These are phyloP conservation scores for Metellina segmentata DNA, from an alignment of 2,888 invertebrate species.

Conservation along the genomic window DNA sequence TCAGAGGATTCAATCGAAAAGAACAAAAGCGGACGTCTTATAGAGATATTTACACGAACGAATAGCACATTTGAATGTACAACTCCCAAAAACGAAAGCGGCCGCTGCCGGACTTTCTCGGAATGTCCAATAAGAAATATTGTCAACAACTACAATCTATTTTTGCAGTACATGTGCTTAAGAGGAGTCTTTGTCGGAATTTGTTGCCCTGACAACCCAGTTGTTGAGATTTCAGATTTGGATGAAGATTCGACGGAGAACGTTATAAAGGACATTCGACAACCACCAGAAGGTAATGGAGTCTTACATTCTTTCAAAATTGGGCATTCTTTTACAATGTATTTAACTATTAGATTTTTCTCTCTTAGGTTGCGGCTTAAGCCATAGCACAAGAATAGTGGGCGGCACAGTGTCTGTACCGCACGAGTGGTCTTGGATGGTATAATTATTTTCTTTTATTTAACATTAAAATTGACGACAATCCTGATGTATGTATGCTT, in stretches of 20 bases:
- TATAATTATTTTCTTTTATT: slow-evolving; percentile 23
- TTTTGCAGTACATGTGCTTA: slow-evolving; percentile 87
- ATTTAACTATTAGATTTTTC: neutral
- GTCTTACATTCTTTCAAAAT: neutral
- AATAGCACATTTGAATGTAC: slow-evolving; percentile 40
- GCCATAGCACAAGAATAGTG: slow-evolving; percentile 67
- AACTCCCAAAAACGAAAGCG: slow-evolving; percentile 71
- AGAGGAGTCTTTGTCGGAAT: slow-evolving; percentile 88
- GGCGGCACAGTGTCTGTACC: slow-evolving; percentile 66
- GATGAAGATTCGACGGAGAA: slow-evolving; percentile 10
- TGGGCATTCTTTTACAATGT: too few relatives aligned
- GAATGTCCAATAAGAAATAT: slow-evolving; percentile 85
- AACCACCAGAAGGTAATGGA: slow-evolving; percentile 65
- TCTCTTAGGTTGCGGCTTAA: slow-evolving; percentile 67
- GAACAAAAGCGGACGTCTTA: slow-evolving; percentile 33
- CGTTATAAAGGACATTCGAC: slow-evolving; percentile 12
- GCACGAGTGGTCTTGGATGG: slow-evolving; percentile 76
- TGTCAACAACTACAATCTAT: slow-evolving; percentile 84
- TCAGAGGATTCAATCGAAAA: neutral
- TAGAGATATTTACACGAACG: slow-evolving; percentile 34
- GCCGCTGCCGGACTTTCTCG: slow-evolving; percentile 81
- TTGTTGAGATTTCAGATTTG: slow-evolving; percentile 50
- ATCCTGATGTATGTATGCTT: neutral
- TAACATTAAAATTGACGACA: neutral
- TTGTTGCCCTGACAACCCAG: slow-evolving; percentile 85